Conservation (phyloP, 2,113 vertebrate genomes). For the Maylandia zebra region DNA sequence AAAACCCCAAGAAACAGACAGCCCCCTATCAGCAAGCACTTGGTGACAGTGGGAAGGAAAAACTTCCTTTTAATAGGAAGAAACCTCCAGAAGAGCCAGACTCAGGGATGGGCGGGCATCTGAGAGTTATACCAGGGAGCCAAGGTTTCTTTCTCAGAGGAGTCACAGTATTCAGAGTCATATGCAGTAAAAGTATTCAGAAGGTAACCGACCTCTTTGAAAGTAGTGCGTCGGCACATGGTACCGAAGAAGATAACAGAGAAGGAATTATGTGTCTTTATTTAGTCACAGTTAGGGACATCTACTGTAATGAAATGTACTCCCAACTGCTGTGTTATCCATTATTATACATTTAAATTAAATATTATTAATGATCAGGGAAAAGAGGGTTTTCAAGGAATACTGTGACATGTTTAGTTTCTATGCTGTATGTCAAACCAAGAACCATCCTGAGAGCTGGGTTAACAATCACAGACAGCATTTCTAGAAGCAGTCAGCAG, state of each 20-base stretch:
- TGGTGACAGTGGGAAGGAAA: not conserved
- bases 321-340: not conserved
- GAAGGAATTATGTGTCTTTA: not conserved
- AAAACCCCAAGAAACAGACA: not conserved
- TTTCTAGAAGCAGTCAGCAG: rapidly evolving
- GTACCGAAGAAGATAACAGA: not conserved
- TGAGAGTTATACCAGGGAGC: not conserved
- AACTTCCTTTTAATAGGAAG: rapidly evolving
- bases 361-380: not conserved
- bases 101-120: not conserved
- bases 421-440: not conserved
- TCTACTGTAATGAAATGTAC: not conserved
- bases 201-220: not conserved
- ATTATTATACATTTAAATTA: not conserved
- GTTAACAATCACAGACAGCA: not conserved
- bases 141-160: not conserved
- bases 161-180: not conserved
- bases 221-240: not conserved
- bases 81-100: not conserved
- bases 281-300: not conserved
- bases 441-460: not conserved
- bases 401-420: not conserved
- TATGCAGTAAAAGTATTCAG: not conserved
- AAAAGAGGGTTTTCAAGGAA: not conserved
- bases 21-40: not conserved